Evolutionary conservation across 2,888 invertebrate genomes (phyloP), one percentile per base, ranked within the genome.

Genomic region (Chrysomela aeneicollis): DNA sequence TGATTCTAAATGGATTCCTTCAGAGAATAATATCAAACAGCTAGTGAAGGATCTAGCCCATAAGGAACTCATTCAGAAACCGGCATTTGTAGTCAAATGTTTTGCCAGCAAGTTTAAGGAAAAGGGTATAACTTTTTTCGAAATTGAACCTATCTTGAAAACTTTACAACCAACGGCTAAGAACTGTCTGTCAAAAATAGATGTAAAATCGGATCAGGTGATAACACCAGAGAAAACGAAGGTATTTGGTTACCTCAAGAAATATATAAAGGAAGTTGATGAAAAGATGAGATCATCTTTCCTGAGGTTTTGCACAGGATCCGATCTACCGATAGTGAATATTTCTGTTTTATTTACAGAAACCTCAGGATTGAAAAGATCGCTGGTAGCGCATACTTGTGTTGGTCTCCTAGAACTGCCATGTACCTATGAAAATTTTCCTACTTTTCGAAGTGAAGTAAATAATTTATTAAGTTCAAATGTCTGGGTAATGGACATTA

Each of bases 1-100:
- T 49, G 49, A 63, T 12, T 37, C 59, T 4, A 63, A 52, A 22
- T 63, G 59, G 59, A n/a, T 47, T 42, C 63, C 63, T 42, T 52
- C 63, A 1, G 52, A 59, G 42, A 12, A 52, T 18, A 63, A 63
- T 35, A 59, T 63, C 6, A 51, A 59, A 32, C 30, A 42, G 15
- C 50, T 59, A 12, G 37, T 63, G 2, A 18, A 59, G 30, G 52
- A 63, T 52, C 51, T 63, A 52, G 59, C 63, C 1, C 22, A 59
- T 22, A 37, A 59, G 22, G 63, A 59, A 37, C 18, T 63, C 2
- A 46, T 63, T 22, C 46, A 59, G 30, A 58, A 58, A 35, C 30
- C 63, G n/a, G 63, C 63, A 52, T 63, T 63, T 57, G 47, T 62
- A 26, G 37, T 47, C 2, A 17, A 47, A 18, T 47, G 19, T 47